These are phyloP conservation scores for Lordiphosa collinella DNA, from an alignment of 1,140 invertebrate genomes.

Conservation along the genomic window DNA sequence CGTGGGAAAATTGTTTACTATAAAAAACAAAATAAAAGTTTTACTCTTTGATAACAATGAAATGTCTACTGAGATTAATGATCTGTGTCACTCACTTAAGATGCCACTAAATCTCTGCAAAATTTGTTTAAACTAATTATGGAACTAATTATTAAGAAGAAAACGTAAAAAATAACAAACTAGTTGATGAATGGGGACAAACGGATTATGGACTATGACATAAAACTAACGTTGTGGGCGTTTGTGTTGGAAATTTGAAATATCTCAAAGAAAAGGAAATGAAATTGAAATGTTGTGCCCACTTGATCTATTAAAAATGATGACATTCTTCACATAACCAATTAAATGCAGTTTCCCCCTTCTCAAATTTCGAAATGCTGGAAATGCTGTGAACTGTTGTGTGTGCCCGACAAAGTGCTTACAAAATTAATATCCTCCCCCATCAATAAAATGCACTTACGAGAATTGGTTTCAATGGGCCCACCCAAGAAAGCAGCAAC, in stretches of 20 bases:
- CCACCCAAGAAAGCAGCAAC: conserved; percentile 27
- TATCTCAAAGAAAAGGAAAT: conserved; percentile 20
- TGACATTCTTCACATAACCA: conserved; percentile 50
- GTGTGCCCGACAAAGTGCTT: conserved; percentile 33
- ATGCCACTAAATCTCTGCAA: conserved; percentile 40
- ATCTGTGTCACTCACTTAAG: conserved; percentile 35
- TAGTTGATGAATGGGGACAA: conserved; percentile 21
- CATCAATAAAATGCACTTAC: conserved; percentile 35
- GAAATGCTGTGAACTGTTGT: conserved; percentile 36
- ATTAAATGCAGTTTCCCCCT: conserved; percentile 17
- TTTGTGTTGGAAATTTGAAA: conserved; percentile 28
- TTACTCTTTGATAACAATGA: conserved; percentile 12
- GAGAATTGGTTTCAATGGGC: conserved; percentile 45
- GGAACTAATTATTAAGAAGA: conserved; percentile 41
- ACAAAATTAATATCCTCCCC: conserved; percentile 29
- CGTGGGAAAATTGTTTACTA: conserved; percentile 67
- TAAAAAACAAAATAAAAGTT: conserved; percentile 19
- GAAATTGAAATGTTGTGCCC: conserved; percentile 35
- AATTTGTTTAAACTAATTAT: conserved; percentile 65
- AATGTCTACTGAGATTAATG: conserved; percentile 3
- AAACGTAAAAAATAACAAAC: too few relatives aligned
- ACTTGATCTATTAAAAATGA: conserved; percentile 51
- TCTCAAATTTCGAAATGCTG: conserved; percentile 54
- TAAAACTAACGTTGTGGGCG: conserved; percentile 38
- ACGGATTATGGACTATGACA: conserved; percentile 48